Evolutionary conservation across 2,113 vertebrate genomes (phyloP), one percentile per base, ranked within the genome.

Genomic region (Xiphophorus couchianus): DNA sequence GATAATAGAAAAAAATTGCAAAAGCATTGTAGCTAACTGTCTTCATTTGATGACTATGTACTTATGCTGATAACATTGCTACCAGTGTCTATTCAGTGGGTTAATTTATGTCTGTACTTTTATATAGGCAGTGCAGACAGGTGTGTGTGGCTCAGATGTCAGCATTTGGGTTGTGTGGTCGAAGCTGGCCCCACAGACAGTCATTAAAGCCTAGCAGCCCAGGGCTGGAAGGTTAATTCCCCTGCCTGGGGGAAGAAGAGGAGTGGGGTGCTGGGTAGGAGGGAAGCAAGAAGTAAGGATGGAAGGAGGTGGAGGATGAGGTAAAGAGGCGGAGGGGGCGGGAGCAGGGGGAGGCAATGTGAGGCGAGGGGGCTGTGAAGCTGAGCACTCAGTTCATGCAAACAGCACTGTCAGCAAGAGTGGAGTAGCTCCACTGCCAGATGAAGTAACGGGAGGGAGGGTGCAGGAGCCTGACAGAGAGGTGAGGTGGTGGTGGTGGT

Each of bases 361-460:
- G 88, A 91, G 89, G 83, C 80, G 78, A 89, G 88, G 89, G 90
- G 90, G 88, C 89, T 91, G 90, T 91, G 90, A 87, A 93, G 88
- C 91, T 91, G 85, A 86, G 86, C 76, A 88, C 90, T 91, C 86
- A 87, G 91, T 91, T 91, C 91, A 88, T 74, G 83, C 90, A 91
- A 93, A 93, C 87, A 91, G 93, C 91, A 88, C 70, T 84, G 93
- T 93, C 93, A 93, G 93, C 93, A 91, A 91, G 86, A 88, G 83
- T 87, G 80, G 89, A 90, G 84, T 84, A 60, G 75, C 76, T 87
- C 87, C 77, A 76, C 89, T 84, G 84, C 85, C 89, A 90, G 89
- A 91, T 67, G 72, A 86, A 88, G 85, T 83, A 67, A 83, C 83
- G 75, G 84, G 66, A 82, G 71, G 77, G 66, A 66, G 74, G 61